These are phyloP conservation scores for Copidosoma floridanum DNA, from an alignment of 1,140 invertebrate species.

Conservation along the genomic window DNA sequence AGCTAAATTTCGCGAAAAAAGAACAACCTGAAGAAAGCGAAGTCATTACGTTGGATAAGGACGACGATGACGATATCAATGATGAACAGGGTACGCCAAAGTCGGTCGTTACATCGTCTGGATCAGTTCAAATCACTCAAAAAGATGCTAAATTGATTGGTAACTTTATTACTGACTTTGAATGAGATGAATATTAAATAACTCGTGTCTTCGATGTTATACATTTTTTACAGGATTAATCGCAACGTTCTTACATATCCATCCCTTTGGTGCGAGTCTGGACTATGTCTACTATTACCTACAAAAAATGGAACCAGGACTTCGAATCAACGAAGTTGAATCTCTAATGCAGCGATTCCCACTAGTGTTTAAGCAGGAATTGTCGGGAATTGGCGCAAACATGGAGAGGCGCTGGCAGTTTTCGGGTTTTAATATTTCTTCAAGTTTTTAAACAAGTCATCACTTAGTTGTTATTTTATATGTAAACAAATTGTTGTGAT, in stretches of 20 bases:
- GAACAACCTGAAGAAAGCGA: conserved; percentile 48
- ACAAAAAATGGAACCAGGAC: conserved; percentile 68
- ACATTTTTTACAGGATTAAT: conserved; percentile 65
- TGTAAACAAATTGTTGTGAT: conserved; percentile 20
- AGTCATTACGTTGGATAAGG: conserved; percentile 53
- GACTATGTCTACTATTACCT: conserved; percentile 85
- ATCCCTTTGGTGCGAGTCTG: conserved; percentile 81
- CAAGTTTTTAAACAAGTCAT: conserved; percentile 36
- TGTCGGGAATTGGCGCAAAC: conserved; percentile 73
- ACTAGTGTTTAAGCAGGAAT: conserved; percentile 72
- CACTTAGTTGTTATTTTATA: conserved; percentile 19
- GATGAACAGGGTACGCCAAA: conserved; percentile 53
- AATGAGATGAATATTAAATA: conserved; percentile 1
- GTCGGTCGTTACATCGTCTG: conserved; percentile 37
- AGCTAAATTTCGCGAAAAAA: conserved; percentile 52
- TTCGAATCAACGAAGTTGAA: conserved; percentile 72
- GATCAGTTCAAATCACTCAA: conserved; percentile 50
- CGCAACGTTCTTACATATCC: conserved; percentile 81
- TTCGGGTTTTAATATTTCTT: conserved; percentile 62
- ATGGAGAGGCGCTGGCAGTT: conserved; percentile 78
- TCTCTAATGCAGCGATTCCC: conserved; percentile 72
- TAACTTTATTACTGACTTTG: conserved; percentile 27
- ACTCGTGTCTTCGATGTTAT: too few species aligned
- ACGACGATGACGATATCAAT: conserved; percentile 57
- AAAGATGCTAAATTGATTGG: conserved; percentile 68